phyloP scores from a whole-genome alignment of 2,888 invertebrate genomes.

The Apamea monoglypha region DNA sequence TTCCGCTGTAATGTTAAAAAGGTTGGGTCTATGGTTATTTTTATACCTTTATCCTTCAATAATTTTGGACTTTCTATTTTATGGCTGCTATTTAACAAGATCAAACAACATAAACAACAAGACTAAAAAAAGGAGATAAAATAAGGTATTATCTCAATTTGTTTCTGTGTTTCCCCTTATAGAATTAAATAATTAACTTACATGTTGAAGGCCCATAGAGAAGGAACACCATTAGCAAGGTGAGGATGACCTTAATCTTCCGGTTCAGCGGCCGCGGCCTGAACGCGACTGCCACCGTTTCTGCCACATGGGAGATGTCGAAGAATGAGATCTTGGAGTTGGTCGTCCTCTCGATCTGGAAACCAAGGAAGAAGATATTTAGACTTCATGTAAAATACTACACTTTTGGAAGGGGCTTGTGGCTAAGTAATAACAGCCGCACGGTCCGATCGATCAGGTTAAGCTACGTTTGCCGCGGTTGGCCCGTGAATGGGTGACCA shows the following conservation, averaged over 20 bases:
- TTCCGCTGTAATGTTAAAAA: conserved; percentile 82
- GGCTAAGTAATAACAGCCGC: no score
- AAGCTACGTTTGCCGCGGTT: no score
- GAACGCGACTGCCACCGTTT: conserved; percentile 88
- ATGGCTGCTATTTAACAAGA: no score
- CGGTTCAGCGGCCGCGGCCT: conserved; percentile 79
- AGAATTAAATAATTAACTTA: conserved; percentile 69
- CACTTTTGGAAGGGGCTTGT: not conserved
- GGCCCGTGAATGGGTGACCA: no score
- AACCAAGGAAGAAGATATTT: conserved; percentile 25
- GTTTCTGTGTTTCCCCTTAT: not conserved
- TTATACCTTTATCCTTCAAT: not conserved
- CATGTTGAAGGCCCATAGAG: conserved; percentile 89
- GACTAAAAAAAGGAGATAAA: no score
- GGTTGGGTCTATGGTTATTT: not conserved
- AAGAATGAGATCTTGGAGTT: conserved; percentile 92
- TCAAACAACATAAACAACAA: no score
- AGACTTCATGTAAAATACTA: not conserved
- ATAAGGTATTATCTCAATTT: no score
- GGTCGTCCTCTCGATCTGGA: conserved; percentile 80
- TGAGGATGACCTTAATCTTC: conserved; percentile 84
- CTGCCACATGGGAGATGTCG: conserved; percentile 91
- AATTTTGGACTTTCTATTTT: not conserved
- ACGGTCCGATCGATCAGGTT: no score
- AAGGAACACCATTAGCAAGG: conserved; percentile 87